Conservation (phyloP, 2,113 vertebrate species). For the Cyprinodon brontotheroides region DNA sequence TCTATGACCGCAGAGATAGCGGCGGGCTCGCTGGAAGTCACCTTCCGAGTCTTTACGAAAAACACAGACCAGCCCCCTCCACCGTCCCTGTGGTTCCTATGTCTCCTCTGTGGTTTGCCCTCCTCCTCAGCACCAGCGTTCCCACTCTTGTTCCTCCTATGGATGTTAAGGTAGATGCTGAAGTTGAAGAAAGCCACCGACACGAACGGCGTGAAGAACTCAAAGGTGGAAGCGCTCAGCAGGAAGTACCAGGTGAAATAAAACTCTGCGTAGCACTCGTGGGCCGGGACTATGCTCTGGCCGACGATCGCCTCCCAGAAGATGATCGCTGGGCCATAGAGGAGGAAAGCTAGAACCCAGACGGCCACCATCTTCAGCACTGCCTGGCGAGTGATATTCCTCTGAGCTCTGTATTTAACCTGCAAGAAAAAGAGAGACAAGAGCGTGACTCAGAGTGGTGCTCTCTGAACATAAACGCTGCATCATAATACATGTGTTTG, state of each 20-base stretch:
- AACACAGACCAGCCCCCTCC: constrained; percentile 66
- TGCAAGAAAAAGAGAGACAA: constrained; percentile 58
- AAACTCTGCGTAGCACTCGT: constrained; percentile 84
- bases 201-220: constrained; percentile 87
- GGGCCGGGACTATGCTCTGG: constrained; percentile 72
- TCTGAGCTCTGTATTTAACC: constrained; percentile 85
- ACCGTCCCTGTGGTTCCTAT: constrained; percentile 43
- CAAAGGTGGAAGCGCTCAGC: constrained; percentile 83
- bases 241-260: constrained; percentile 86
- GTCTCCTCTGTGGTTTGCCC: constrained; percentile 26
- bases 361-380: constrained; percentile 83
- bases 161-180: constrained; percentile 86
- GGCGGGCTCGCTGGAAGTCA: constrained; percentile 76
- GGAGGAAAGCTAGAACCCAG: constrained; percentile 88
- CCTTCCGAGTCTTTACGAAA: constrained; percentile 81
- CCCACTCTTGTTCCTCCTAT: constrained; percentile 74
- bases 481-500: background rate
- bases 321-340: constrained; percentile 87
- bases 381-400: constrained; percentile 75
- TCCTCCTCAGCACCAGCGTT: constrained; percentile 44
- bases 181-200: constrained; percentile 88
- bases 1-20: constrained; percentile 71
- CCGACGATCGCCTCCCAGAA: constrained; percentile 77
- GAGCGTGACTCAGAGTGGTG: constrained; percentile 17
- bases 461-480: constrained; percentile 14